Percentiles rank a stretch among this genome's conserved stretches.
Evolutionary conservation across 2,888 invertebrate species (phyloP).

Genomic region (Eristalis intricaria): DNA sequence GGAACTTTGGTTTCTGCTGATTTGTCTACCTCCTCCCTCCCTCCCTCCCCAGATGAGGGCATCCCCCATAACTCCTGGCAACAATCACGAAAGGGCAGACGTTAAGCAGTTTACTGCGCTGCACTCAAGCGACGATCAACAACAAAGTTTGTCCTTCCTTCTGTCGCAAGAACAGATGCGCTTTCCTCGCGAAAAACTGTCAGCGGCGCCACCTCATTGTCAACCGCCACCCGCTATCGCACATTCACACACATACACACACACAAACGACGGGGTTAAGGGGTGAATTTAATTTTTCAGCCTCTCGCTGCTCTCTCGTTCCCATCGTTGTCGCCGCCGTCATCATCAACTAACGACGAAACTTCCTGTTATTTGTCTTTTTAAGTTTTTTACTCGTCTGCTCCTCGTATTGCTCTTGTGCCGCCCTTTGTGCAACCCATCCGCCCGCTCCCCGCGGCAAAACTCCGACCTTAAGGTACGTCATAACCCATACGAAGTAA

Average conservation of each 20-base stretch:
- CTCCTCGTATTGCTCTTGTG: neutral
- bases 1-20: slow-evolving; percentile 25
- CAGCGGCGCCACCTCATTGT: neutral
- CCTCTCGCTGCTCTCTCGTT: neutral
- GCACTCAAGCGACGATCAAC: neutral
- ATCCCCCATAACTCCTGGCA: neutral
- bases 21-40: neutral
- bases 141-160: slow-evolving; percentile 25
- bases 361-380: slow-evolving; percentile 63
- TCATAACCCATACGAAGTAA: slow-evolving; percentile 64
- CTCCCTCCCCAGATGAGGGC: neutral
- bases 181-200: neutral
- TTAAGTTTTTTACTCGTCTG: neutral
- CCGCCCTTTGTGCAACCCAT: neutral
- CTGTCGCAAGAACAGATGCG: neutral
- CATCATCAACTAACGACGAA: slow-evolving; percentile 46
- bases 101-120: neutral
- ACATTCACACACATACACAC: neutral
- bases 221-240: neutral
- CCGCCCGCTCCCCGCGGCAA: neutral
- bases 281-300: slow-evolving; percentile 40
- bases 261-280: neutral
- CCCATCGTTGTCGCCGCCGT: slow-evolving; percentile 8
- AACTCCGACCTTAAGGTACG: slow-evolving; percentile 57
- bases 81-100: slow-evolving; percentile 29